phyloP scores from a whole-genome alignment of 1,140 invertebrate genomes.

The Papilio xuthus region DNA sequence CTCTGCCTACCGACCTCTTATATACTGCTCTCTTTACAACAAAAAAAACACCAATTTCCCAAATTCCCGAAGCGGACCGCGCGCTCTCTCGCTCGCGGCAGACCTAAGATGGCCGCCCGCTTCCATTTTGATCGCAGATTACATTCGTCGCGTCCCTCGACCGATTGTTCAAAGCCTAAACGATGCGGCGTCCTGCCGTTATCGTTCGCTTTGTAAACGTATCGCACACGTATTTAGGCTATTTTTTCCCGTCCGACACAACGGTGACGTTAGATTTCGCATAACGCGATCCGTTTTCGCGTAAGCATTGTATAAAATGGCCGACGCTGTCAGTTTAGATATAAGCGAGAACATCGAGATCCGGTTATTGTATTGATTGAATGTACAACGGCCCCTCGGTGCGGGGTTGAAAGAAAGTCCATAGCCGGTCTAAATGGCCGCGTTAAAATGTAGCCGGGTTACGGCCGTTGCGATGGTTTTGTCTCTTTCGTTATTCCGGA shows the following conservation, averaged over 20 bases:
- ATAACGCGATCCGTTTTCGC: slow-evolving; percentile 37
- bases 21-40: slow-evolving; percentile 80
- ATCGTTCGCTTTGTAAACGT: slow-evolving; percentile 60
- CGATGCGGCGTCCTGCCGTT: slow-evolving; percentile 54
- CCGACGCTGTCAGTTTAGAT: slow-evolving; percentile 35
- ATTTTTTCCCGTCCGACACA: slow-evolving; percentile 68
- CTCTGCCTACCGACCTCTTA: slow-evolving; percentile 77
- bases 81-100: slow-evolving; percentile 76
- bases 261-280: slow-evolving; percentile 52
- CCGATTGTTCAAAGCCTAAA: slow-evolving; percentile 73
- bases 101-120: slow-evolving; percentile 78
- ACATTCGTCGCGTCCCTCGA: slow-evolving; percentile 62
- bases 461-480: slow-evolving; percentile 57
- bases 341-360: slow-evolving; percentile 40
- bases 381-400: slow-evolving; percentile 45
- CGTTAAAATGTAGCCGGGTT: slow-evolving; percentile 59
- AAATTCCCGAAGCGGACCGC: slow-evolving; percentile 77
- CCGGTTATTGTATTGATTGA: slow-evolving; percentile 72
- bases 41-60: slow-evolving; percentile 81
- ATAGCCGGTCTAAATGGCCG: slow-evolving; percentile 51
- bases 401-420: slow-evolving; percentile 60
- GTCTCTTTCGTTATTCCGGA: slow-evolving; percentile 64
- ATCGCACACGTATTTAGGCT: slow-evolving; percentile 75
- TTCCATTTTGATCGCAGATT: slow-evolving; percentile 81
- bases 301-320: slow-evolving; percentile 40